Percentiles rank a stretch among this genome's conserved stretches.
These are phyloP conservation scores for Acrossocheilus wenchowensis DNA, from an alignment of 2,797 vertebrate genomes.

Conservation along the genomic window DNA sequence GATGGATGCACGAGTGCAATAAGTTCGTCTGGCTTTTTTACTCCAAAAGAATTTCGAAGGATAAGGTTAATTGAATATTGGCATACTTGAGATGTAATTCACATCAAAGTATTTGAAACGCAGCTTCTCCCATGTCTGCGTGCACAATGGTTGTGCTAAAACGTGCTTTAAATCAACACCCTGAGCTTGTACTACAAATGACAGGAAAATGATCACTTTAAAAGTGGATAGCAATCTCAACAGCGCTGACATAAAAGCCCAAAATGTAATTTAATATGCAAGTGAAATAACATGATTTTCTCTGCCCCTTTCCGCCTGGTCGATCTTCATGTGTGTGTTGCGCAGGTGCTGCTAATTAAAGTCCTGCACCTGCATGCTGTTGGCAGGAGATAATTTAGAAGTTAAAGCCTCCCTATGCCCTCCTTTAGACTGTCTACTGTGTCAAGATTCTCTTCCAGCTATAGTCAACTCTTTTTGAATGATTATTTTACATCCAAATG, in stretches of 20 bases:
- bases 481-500: background rate
- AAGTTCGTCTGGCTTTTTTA: conserved; percentile 28
- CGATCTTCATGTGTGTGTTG: background rate
- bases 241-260: background rate
- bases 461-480: background rate
- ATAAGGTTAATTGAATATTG: conserved; percentile 32
- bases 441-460: background rate
- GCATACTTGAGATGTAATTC: conserved; percentile 19
- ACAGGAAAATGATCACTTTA: background rate
- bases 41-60: background rate
- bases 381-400: conserved; percentile 38
- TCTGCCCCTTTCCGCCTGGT: background rate
- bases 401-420: conserved; percentile 26
- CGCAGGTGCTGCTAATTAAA: conserved; percentile 39
- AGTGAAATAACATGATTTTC: conserved; percentile 9
- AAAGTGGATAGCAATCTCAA: background rate
- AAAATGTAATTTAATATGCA: conserved; percentile 3
- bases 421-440: conserved; percentile 2
- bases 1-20: background rate
- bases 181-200: background rate
- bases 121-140: conserved; percentile 8
- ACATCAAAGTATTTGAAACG: background rate
- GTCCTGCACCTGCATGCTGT: conserved; percentile 34
- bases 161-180: conserved; percentile 2
- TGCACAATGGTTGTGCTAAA: background rate